Percentiles rank a stretch among this genome's conserved stretches.
Evolutionary conservation across 2,888 invertebrate species (phyloP).

Genomic region (Hyppa rectilinea): DNA sequence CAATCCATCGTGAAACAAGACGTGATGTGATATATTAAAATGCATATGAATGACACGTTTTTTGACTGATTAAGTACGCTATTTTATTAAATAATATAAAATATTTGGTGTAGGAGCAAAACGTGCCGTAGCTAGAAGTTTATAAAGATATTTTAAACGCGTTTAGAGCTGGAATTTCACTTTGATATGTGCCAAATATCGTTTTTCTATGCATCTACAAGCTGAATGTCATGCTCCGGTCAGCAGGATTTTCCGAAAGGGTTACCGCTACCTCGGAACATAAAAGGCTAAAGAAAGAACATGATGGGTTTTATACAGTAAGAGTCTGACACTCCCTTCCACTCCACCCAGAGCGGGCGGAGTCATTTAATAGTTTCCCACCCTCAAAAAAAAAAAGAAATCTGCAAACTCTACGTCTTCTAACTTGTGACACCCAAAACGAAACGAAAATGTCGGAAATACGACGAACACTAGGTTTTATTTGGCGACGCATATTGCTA

Average conservation of each 20-base stretch:
- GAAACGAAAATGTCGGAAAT: slow-evolving; percentile 49
- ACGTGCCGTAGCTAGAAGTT: background rate
- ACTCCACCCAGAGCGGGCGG: too few relatives aligned
- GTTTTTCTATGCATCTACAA: background rate
- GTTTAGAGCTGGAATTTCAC: background rate
- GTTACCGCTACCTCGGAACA: too few relatives aligned
- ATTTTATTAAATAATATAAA: background rate
- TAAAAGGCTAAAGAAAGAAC: too few relatives aligned
- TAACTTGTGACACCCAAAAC: slow-evolving; percentile 45
- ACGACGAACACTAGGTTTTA: slow-evolving; percentile 73
- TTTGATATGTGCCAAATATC: too few relatives aligned
- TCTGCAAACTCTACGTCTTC: slow-evolving; percentile 3
- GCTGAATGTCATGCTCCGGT: too few relatives aligned
- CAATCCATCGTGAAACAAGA: too few relatives aligned
- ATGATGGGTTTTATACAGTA: too few relatives aligned
- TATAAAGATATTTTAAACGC: background rate
- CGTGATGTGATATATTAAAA: too few relatives aligned
- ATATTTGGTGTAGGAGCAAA: background rate
- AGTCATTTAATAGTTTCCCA: too few relatives aligned
- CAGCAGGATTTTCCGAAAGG: too few relatives aligned
- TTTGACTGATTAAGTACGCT: background rate
- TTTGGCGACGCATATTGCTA: slow-evolving; percentile 71
- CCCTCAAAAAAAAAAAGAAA: too few relatives aligned
- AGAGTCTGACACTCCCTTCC: too few relatives aligned
- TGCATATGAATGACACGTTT: background rate